Evolutionary conservation across 2,797 vertebrate genomes (phyloP).

Genomic region (Pangasius macronema): DNA sequence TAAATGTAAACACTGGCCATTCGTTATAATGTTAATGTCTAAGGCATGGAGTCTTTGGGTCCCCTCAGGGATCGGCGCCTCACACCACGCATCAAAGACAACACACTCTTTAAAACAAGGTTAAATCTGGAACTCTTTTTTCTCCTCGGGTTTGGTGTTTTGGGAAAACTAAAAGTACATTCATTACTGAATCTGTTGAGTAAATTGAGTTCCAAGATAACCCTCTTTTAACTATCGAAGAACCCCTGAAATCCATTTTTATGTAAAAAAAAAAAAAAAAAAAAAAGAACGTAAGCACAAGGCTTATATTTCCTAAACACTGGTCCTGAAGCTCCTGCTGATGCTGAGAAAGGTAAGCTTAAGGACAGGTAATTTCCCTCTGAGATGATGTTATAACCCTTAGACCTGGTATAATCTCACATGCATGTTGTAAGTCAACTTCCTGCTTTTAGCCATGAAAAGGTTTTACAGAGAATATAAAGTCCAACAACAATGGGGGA

Average conservation of each 20-base stretch:
- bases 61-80: not conserved
- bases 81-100: no score
- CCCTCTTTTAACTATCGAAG: not conserved
- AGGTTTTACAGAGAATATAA: not conserved
- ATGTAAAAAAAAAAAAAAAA: no score
- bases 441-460: not conserved
- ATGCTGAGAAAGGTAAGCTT: no score
- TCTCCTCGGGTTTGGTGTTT: not conserved
- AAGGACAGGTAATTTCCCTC: not conserved
- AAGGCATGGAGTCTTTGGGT: slow-evolving; percentile 24
- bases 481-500: not conserved
- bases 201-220: not conserved
- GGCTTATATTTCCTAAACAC: not conserved
- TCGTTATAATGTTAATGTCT: not conserved
- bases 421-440: not conserved
- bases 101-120: not conserved
- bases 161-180: not conserved
- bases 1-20: slow-evolving; percentile 28
- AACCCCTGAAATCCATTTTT: not conserved
- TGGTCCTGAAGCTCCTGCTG: not conserved
- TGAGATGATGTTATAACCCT: not conserved
- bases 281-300: not conserved
- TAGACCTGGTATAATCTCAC: not conserved
- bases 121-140: not conserved
- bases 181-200: not conserved